These are phyloP conservation scores for Chrysina gloriosa DNA, from an alignment of 2,888 invertebrate genomes.

Conservation along the genomic window DNA sequence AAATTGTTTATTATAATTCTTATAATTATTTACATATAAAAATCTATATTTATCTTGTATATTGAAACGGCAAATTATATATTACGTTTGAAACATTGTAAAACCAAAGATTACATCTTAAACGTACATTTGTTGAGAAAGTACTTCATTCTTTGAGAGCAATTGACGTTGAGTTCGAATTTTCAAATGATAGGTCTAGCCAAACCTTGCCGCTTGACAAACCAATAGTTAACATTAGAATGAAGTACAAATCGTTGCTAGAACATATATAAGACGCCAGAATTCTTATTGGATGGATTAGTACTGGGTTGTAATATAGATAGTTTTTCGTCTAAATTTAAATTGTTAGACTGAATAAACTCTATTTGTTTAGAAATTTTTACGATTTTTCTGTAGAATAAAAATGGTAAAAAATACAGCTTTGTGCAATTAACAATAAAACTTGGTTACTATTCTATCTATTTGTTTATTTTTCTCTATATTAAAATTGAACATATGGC, in stretches of 20 bases:
- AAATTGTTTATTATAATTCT: conserved; percentile 44
- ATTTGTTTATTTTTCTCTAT: conserved; percentile 18
- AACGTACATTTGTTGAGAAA: neutral
- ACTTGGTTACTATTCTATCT: conserved; percentile 16
- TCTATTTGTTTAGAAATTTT: conserved; percentile 1
- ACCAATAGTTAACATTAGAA: neutral
- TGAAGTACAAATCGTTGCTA: conserved; percentile 1
- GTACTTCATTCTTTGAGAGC: neutral
- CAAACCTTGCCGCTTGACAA: conserved; percentile 14
- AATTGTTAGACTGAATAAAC: conserved; percentile 26
- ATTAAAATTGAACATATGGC: too few species aligned
- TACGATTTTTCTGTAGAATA: conserved; percentile 13
- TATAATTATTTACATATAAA: too few species aligned
- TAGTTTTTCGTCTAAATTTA: conserved; percentile 20
- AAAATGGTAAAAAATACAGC: conserved; percentile 13
- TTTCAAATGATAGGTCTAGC: neutral
- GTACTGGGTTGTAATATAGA: neutral
- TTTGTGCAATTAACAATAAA: conserved; percentile 36
- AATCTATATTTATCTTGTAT: too few species aligned
- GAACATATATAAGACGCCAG: neutral
- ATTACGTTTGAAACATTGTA: conserved; percentile 2
- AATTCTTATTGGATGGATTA: conserved; percentile 13
- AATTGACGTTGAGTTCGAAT: too few species aligned
- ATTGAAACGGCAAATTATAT: too few species aligned
- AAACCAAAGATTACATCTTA: conserved; percentile 22